Percentiles rank a stretch among this genome's conserved stretches.
Conservation (phyloP, 2,888 invertebrate species). For the Athrips mouffetella region DNA sequence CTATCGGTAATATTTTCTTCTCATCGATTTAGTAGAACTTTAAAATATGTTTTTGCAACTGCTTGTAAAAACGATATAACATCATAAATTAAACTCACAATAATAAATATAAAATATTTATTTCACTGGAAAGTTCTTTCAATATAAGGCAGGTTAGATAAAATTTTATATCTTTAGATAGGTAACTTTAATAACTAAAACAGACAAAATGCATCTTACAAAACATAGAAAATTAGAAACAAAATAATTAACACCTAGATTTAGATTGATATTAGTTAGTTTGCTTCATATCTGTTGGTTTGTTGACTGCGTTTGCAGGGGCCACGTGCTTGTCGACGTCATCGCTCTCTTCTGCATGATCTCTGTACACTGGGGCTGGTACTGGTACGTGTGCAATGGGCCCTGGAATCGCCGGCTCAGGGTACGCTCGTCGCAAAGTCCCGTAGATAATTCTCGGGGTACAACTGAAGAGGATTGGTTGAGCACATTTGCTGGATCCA, state of each 20-base stretch:
- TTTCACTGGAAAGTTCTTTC: not conserved
- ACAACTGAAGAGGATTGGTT: slow-evolving; percentile 50
- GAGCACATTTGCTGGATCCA: slow-evolving; percentile 29
- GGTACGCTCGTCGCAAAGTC: slow-evolving; percentile 13
- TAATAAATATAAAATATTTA: slow-evolving; percentile 2
- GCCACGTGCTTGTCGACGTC: not conserved
- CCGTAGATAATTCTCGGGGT: slow-evolving; percentile 42
- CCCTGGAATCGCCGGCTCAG: not conserved
- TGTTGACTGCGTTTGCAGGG: not conserved
- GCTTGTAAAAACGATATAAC: not conserved
- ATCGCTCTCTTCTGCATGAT: not conserved
- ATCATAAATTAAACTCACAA: not conserved
- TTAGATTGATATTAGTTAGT: not conserved
- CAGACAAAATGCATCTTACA: too few species aligned
- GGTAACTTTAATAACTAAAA: too few species aligned
- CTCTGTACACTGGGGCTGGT: not conserved
- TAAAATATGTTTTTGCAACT: not conserved
- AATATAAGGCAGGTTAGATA: too few species aligned
- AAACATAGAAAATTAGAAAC: not conserved
- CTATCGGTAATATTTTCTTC: too few species aligned
- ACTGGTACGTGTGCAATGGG: not conserved
- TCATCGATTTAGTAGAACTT: too few species aligned
- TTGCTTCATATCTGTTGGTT: not conserved
- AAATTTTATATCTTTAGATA: too few species aligned
- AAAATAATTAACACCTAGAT: too few species aligned